These are phyloP conservation scores for Hydrolagus colliei DNA, from an alignment of 2,797 vertebrate genomes.

Conservation along the genomic window DNA sequence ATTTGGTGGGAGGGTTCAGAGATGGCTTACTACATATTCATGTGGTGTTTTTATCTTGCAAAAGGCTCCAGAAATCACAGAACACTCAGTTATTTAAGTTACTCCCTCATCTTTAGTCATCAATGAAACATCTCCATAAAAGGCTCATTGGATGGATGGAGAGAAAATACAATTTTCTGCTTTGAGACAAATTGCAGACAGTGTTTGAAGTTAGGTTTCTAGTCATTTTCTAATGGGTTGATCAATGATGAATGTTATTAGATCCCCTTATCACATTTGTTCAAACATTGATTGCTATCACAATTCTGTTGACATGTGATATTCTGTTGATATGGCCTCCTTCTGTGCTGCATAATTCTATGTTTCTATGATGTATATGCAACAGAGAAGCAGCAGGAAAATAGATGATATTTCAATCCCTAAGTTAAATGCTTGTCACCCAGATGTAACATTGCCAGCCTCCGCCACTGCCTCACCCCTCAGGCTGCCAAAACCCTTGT, in stretches of 20 bases:
- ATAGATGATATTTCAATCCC: not conserved
- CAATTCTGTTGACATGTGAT: not conserved
- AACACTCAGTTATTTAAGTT: not conserved
- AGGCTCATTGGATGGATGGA: not conserved
- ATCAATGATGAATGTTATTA: slow-evolving; percentile 1
- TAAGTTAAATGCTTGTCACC: not conserved
- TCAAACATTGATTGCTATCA: not conserved
- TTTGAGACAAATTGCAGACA: not conserved
- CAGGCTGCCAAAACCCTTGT: no score
- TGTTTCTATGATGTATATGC: not conserved
- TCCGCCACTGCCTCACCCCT: no score
- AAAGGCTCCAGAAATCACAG: not conserved
- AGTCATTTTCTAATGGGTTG: not conserved
- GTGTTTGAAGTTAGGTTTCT: not conserved
- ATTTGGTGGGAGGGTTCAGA: no score
- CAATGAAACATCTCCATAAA: not conserved
- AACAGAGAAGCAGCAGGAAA: not conserved
- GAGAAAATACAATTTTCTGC: not conserved
- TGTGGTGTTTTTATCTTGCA: not conserved
- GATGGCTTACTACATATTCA: no score
- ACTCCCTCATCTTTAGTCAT: not conserved
- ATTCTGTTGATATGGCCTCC: no score
- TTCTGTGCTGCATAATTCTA: no score
- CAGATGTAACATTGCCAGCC: not conserved
- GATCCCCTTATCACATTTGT: not conserved